phyloP scores from a whole-genome alignment of 2,888 invertebrate species.

The Gastrophysa polygoni region DNA sequence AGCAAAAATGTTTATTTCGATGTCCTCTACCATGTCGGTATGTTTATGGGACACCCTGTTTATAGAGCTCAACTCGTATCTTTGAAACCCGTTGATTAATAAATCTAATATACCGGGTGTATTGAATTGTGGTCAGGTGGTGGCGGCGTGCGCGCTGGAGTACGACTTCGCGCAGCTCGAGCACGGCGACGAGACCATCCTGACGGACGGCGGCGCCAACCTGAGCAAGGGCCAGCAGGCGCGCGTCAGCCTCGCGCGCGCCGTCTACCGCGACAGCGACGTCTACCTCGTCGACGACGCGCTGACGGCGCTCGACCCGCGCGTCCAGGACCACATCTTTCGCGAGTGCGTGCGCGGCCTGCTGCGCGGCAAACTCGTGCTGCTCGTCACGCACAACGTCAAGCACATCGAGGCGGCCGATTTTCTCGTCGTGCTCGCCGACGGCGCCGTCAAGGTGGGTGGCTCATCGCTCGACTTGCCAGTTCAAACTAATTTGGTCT shows the following conservation, averaged over 20 bases:
- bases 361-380: conserved; percentile 49
- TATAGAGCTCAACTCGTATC: no score
- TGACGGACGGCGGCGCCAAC: conserved; percentile 80
- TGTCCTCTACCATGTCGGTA: no score
- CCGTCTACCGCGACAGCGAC: conserved; percentile 76
- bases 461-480: conserved; percentile 26
- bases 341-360: conserved; percentile 61
- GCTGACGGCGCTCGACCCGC: conserved; percentile 77
- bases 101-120: no score
- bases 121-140: no score
- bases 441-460: conserved; percentile 36
- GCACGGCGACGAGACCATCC: conserved; percentile 76
- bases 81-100: no score
- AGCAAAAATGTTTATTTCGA: no score
- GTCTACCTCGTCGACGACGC: conserved; percentile 82
- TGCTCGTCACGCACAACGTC: conserved; percentile 57
- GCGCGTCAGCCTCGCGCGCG: conserved; percentile 76
- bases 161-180: conserved; percentile 62
- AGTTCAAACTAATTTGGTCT: no score
- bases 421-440: conserved; percentile 57
- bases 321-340: conserved; percentile 74
- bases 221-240: conserved; percentile 86
- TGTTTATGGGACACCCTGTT: no score
- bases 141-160: conserved; percentile 68
- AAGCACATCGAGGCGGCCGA: conserved; percentile 50